Percentiles rank a stretch among this genome's conserved stretches.
phyloP scores from a whole-genome alignment of 1,140 invertebrate species.

The Phortica variegata region DNA sequence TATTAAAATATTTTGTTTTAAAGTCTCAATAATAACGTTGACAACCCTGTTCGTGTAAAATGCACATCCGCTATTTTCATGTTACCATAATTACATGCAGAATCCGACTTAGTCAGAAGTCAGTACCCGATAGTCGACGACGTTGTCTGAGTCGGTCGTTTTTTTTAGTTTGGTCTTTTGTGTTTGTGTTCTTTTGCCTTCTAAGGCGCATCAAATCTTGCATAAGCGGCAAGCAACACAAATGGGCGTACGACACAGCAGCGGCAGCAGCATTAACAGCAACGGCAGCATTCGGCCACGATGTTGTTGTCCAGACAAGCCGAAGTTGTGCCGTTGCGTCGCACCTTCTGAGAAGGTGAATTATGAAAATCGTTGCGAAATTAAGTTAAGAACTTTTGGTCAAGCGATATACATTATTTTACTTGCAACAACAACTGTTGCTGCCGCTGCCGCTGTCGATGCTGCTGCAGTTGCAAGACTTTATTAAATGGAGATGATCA shows the following conservation, averaged over 20 bases:
- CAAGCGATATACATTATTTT: conserved; percentile 5
- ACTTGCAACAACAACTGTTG: conserved; percentile 18
- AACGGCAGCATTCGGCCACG: conserved; percentile 39
- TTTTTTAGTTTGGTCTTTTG: too few species aligned
- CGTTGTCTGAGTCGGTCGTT: too few species aligned
- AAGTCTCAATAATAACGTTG: too few species aligned
- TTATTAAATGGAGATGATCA: conserved; percentile 57
- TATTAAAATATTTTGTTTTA: too few species aligned
- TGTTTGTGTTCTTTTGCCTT: conserved; percentile 26
- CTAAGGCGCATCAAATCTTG: conserved; percentile 22
- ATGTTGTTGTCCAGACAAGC: conserved; percentile 40
- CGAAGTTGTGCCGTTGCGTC: too few species aligned
- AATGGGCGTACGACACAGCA: not conserved
- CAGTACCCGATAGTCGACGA: too few species aligned
- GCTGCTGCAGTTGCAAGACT: conserved; percentile 18
- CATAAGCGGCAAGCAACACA: not conserved
- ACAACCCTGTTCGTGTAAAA: too few species aligned
- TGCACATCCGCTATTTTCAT: conserved; percentile 14
- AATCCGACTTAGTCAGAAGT: conserved; percentile 11
- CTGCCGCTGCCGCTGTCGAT: conserved; percentile 7
- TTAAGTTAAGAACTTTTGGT: conserved; percentile 44
- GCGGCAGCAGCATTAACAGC: conserved; percentile 28
- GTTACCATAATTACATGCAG: conserved; percentile 56
- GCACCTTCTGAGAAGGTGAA: conserved; percentile 48
- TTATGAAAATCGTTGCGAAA: conserved; percentile 57